Evolutionary conservation across 64 coral and sea anemone genomes (phyloP), one percentile per base, ranked within the genome.

Genomic region (Stylophora pistillata): DNA sequence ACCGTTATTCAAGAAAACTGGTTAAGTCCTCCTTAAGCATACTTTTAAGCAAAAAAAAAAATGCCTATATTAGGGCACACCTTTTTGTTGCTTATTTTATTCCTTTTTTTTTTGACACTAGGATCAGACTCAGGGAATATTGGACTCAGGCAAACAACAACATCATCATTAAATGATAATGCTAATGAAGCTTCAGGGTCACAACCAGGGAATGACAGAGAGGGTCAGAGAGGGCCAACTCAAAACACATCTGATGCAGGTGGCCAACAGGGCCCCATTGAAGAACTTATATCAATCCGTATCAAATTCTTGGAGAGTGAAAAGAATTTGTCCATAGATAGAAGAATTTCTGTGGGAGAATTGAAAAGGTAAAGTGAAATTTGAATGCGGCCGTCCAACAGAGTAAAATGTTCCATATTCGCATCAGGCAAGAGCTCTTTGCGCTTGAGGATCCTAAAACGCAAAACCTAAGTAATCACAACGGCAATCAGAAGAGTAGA

Each of bases 231-330:
- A 53, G 23, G 17, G 9, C 64, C 64, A 11, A 10, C 32, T 84
- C 60, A 84, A 84, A 47, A 20, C 23, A 41, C 41, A 15, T 37
- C 62, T 15, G 10, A 27, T 23, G 5, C 20, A 16, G 20, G 54
- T 62, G 27, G 10, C 62, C 33, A 15, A 27, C 25, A 23, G 53
- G 21, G 33, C 7, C 2, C 61, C 21, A 20, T 31, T 69, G 34
- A 13, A 23, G 80, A 84, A 25, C 9, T 1, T 25, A 78, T 77
- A n/a, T 54, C 89, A 83, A 88, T 95, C 63, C 89, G 95, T 56
- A 52, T 96, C 32, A 96, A 96, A 81, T 81, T 90, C 63, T 21
- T 78, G 30, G 95, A 96, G 56, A 89, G 74, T 55, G 87, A 96
- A 61, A 93, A 91, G 86, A 86, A 53, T 29, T 59, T 90, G 20